Conservation (phyloP, 2,888 invertebrate species). For the Spatulosminthurus flaviceps region DNA sequence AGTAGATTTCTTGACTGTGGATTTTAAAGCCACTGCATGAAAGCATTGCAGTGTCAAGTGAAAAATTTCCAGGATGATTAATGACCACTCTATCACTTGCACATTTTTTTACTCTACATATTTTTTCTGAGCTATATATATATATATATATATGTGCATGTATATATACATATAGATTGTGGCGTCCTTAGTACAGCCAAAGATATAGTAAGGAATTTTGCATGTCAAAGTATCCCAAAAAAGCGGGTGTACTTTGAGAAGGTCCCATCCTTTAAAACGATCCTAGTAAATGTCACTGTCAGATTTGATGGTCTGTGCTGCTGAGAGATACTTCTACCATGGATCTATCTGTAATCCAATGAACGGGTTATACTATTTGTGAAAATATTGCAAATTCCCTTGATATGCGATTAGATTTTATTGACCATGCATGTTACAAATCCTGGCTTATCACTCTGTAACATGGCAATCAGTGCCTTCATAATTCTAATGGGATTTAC, state of each 20-base stretch:
- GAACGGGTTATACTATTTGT: not conserved
- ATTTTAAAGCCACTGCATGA: conserved; percentile 53
- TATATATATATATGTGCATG: no score
- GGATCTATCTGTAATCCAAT: not conserved
- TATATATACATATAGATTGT: no score
- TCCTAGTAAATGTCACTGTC: conserved; percentile 22
- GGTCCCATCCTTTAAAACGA: not conserved
- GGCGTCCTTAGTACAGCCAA: no score
- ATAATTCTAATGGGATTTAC: conserved; percentile 18
- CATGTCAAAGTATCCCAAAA: no score
- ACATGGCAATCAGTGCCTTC: not conserved
- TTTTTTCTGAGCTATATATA: no score
- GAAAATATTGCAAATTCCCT: conserved; percentile 4
- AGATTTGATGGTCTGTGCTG: not conserved
- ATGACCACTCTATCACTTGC: conserved; percentile 50
- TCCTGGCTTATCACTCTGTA: not conserved
- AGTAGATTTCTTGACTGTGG: conserved; percentile 40
- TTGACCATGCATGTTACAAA: not conserved
- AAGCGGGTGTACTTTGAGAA: no score
- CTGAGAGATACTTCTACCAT: no score
- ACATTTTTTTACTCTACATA: conserved; percentile 26
- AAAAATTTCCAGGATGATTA: conserved; percentile 54
- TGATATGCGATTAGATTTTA: not conserved
- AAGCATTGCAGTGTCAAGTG: conserved; percentile 51
- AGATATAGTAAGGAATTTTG: no score